A percentile compares a stretch with the other conserved stretches of the same genome.
These are phyloP conservation scores for Mechanitis messenoides DNA, from an alignment of 2,888 invertebrate genomes.

Conservation along the genomic window DNA sequence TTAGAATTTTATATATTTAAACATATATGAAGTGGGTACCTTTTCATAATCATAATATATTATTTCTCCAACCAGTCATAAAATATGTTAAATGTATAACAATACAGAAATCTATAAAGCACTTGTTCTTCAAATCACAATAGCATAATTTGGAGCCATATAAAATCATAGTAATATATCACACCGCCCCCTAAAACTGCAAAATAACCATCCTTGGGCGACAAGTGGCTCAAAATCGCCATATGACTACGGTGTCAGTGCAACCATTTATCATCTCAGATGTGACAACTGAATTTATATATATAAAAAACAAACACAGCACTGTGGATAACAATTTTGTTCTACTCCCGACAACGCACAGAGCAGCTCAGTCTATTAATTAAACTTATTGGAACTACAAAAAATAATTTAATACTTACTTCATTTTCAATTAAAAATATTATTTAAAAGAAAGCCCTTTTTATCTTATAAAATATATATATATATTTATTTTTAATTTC, in stretches of 20 bases:
- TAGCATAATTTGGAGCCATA: constrained; percentile 34
- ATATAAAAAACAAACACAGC: constrained; percentile 71
- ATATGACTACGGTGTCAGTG: constrained; percentile 68
- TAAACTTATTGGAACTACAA: background rate
- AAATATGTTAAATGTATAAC: background rate
- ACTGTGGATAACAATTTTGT: constrained; percentile 47
- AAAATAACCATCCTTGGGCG: constrained; percentile 37
- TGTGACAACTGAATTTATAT: constrained; percentile 76
- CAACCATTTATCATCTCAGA: constrained; percentile 67
- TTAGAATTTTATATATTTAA: no score
- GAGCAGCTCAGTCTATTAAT: constrained; percentile 30
- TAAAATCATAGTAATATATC: constrained; percentile 37
- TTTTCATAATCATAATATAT: no score
- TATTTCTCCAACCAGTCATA: background rate
- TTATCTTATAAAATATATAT: no score
- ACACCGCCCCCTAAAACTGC: constrained; percentile 42
- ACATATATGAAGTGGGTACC: no score
- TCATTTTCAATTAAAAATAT: no score
- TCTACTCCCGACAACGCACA: constrained; percentile 45
- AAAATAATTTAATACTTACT: no score
- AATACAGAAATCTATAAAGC: background rate
- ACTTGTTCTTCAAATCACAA: constrained; percentile 29
- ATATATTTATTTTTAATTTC: no score
- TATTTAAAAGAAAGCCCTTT: no score
- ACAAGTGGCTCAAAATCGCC: constrained; percentile 70